A percentile compares a stretch with the other conserved stretches of the same genome.
Conservation (phyloP, 1,140 invertebrate species). For the Cyphomyrmex costatus region DNA sequence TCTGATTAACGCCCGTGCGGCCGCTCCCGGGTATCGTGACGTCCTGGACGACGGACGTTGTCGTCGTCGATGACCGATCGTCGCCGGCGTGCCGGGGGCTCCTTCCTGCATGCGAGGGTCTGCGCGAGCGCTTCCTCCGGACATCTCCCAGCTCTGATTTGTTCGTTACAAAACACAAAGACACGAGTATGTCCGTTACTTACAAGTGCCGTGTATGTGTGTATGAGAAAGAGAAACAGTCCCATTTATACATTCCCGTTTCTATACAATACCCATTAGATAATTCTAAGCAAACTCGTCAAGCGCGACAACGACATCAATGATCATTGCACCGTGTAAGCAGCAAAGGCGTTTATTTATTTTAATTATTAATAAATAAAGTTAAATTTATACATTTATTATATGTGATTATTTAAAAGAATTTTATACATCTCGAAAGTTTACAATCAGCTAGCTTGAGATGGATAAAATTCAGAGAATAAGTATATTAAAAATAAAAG, state of each 20-base stretch:
- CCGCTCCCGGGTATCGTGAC: slow-evolving; percentile 43
- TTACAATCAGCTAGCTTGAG: background rate
- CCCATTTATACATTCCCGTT: slow-evolving; percentile 19
- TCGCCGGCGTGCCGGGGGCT: slow-evolving; percentile 81
- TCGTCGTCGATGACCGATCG: slow-evolving; percentile 68
- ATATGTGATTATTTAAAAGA: background rate
- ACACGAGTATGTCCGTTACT: slow-evolving; percentile 78
- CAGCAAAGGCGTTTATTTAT: background rate
- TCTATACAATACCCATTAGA: slow-evolving; percentile 20
- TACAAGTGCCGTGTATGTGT: slow-evolving; percentile 48
- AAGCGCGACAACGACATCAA: slow-evolving; percentile 20
- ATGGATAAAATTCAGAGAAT: background rate
- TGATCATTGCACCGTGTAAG: slow-evolving; percentile 32
- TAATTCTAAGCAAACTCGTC: slow-evolving; percentile 30
- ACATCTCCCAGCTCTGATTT: slow-evolving; percentile 85
- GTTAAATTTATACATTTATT: background rate
- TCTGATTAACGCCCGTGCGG: slow-evolving; percentile 51
- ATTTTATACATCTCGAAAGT: background rate
- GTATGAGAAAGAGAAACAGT: background rate
- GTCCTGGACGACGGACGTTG: slow-evolving; percentile 64
- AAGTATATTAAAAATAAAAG: background rate
- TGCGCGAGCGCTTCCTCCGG: slow-evolving; percentile 85
- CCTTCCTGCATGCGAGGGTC: slow-evolving; percentile 84
- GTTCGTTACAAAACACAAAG: slow-evolving; percentile 79
- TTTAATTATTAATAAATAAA: background rate